Conservation (phyloP, 2,888 invertebrate genomes). For the Nycteola revayana region DNA sequence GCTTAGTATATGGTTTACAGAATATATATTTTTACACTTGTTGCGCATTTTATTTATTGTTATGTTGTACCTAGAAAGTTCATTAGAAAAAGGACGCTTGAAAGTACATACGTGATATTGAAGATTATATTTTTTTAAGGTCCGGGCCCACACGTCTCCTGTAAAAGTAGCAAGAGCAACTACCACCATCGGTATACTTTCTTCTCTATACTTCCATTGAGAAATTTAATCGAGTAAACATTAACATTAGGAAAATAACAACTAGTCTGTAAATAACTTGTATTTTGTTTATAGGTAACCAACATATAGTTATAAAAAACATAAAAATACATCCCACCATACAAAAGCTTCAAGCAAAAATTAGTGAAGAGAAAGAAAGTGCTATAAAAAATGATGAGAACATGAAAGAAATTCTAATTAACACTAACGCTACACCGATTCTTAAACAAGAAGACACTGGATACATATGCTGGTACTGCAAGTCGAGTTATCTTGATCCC, state of each 20-base stretch:
- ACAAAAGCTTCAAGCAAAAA: neutral
- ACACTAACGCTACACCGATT: slow-evolving; percentile 19
- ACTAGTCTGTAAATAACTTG: slow-evolving; percentile 7
- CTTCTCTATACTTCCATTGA: no score
- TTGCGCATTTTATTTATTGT: no score
- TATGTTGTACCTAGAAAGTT: no score
- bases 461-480: slow-evolving; percentile 20
- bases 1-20: neutral
- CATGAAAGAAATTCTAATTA: slow-evolving; percentile 22
- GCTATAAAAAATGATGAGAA: slow-evolving; percentile 20
- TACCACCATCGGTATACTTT: no score
- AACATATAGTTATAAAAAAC: neutral
- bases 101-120: no score
- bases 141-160: no score
- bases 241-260: no score
- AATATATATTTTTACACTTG: no score
- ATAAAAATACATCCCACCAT: neutral
- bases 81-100: no score
- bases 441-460: slow-evolving; percentile 22
- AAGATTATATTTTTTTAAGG: no score
- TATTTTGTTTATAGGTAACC: slow-evolving; percentile 22
- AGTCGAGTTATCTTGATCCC: slow-evolving; percentile 1
- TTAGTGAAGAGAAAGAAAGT: neutral
- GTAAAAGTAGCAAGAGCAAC: no score
- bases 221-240: no score